Evolutionary conservation across 2,888 invertebrate genomes (phyloP).

Genomic region (Empis stercorea): DNA sequence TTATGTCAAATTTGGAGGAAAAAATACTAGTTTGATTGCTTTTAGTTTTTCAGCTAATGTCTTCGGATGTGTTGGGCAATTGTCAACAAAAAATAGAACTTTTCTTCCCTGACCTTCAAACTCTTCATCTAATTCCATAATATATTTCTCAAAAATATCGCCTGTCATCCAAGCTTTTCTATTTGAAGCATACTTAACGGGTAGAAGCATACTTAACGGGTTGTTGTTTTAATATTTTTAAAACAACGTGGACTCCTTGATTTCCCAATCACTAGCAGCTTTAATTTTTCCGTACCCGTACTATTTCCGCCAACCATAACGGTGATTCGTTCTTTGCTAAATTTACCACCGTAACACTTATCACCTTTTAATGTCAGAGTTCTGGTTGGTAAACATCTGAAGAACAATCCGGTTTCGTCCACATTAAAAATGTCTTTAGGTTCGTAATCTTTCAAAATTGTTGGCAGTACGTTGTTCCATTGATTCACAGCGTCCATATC

Average conservation of each 20-base stretch:
- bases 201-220: slow-evolving; percentile 17
- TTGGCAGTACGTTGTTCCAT: slow-evolving; percentile 14
- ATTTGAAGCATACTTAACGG: slow-evolving; percentile 19
- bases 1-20: background rate
- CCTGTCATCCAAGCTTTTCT: slow-evolving; percentile 21
- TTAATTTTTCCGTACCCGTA: slow-evolving; percentile 22
- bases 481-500: slow-evolving; percentile 5
- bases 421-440: slow-evolving; percentile 7
- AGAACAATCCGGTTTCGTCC: slow-evolving; percentile 21
- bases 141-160: slow-evolving; percentile 6
- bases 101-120: slow-evolving; percentile 4
- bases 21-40: background rate
- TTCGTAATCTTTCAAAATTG: slow-evolving; percentile 18
- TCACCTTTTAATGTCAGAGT: slow-evolving; percentile 22
- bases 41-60: background rate
- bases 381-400: slow-evolving; percentile 19
- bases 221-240: slow-evolving; percentile 19
- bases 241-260: slow-evolving; percentile 23
- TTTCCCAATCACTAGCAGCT: slow-evolving; percentile 24
- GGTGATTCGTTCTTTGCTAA: slow-evolving; percentile 21
- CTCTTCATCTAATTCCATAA: slow-evolving; percentile 1
- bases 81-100: slow-evolving; percentile 3
- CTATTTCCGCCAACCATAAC: slow-evolving; percentile 23
- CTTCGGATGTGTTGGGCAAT: background rate
- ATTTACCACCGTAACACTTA: slow-evolving; percentile 20